Conservation (phyloP, 1,140 invertebrate genomes). For the Acromyrmex heyeri region DNA sequence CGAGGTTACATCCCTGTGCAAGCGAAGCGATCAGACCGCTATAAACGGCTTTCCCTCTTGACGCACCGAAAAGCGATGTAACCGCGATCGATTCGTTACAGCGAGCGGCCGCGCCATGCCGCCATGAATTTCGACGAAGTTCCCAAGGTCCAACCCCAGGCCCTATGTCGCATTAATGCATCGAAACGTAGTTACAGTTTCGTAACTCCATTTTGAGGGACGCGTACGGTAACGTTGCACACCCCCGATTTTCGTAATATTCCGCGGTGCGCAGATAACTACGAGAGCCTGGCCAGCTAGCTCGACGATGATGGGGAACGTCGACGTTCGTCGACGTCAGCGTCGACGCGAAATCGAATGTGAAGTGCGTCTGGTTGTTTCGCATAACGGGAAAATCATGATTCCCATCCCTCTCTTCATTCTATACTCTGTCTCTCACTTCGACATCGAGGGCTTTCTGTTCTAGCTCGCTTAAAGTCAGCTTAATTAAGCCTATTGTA, state of each 20-base stretch:
- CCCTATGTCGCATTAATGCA: conserved; percentile 82
- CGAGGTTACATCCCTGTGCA: conserved; percentile 6
- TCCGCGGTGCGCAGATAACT: conserved; percentile 70
- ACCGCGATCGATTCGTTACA: conserved; percentile 80
- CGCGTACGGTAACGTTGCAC: conserved; percentile 71
- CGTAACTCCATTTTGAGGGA: conserved; percentile 84
- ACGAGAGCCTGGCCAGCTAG: not conserved
- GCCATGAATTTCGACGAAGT: conserved; percentile 71
- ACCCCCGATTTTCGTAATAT: conserved; percentile 78
- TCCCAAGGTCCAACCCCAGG: conserved; percentile 69
- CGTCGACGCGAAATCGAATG: conserved; percentile 53
- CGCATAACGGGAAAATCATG: conserved; percentile 25
- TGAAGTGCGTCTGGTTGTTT: conserved; percentile 48
- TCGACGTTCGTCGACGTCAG: conserved; percentile 72
- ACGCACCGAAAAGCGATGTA: conserved; percentile 69
- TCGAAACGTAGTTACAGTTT: conserved; percentile 85
- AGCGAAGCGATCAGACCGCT: conserved; percentile 5
- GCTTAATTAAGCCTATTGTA: conserved; percentile 40
- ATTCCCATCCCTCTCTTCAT: not conserved
- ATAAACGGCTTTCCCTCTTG: conserved; percentile 51
- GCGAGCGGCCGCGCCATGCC: conserved; percentile 40
- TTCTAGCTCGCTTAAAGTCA: conserved; percentile 32
- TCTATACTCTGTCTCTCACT: not conserved
- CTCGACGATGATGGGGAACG: conserved; percentile 47
- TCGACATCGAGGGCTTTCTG: conserved; percentile 28